Base-by-base conservation (phyloP, 2,888 invertebrate species). In the Patella pellucida region DNA sequence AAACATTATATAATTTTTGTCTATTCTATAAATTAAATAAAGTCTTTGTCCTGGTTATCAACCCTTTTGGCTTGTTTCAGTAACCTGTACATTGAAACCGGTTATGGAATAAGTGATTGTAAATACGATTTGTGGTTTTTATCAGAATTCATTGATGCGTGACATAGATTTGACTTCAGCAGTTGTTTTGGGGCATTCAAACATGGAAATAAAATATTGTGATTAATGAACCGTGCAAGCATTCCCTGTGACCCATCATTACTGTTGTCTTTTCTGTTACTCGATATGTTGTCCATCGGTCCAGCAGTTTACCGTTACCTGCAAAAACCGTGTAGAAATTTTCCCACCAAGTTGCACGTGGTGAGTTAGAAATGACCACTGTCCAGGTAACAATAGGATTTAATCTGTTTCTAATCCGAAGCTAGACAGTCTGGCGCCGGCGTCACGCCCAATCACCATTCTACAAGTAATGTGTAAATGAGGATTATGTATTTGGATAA, bases 341-440 rank as follows among this genome's bases (percentile, higher is more conserved):
- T 62, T 62, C 62, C 62, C 62, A 62, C 62, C 62, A 62, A 62
- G 23, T 23, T 62, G 62, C 62, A 62, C 62, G 62, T 62, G 62
- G 62, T 62, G 19, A 23, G 19, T 23, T 62, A 23, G 62, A 62
- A 62, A 23, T 62, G 62, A 62, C 62, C 62, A 62, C 23, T 62
- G 62, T 19, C 11, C 62, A 62, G 62, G 62, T 62, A 62, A 62
- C 62, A 62, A 62, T 62, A 15, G 62, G 62, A 19, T 62, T 62
- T 62, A 62, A 62, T 62, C 62, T 62, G 62, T 62, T 62, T 62
- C 62, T 62, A 62, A 62, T 62, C 62, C 62, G 23, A 23, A 62
- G 19, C 62, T 19, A 62, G 62, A 62, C 62, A 62, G 62, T 62
- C 62, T 19, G 62, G 62, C 62, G 62, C 62, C 62, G 62, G 19